A percentile compares a stretch with the other conserved stretches of the same genome.
Evolutionary conservation across 2,113 vertebrate genomes (phyloP).

Genomic region (Takifugu flavidus): DNA sequence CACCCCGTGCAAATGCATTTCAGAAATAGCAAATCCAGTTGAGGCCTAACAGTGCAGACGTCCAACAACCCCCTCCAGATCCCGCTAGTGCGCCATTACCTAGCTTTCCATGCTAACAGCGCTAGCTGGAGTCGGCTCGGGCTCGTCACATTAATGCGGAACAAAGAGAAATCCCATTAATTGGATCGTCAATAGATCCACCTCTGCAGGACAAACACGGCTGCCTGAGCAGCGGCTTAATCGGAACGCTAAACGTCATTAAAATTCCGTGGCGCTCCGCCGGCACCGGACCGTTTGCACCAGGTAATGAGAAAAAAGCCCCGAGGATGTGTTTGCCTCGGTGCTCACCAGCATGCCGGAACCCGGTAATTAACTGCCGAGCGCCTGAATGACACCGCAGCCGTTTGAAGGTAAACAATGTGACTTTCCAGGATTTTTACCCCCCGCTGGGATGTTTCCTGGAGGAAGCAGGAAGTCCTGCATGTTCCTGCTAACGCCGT

Average conservation of each 20-base stretch:
- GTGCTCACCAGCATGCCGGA: slow-evolving; percentile 46
- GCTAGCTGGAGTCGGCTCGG: too few relatives aligned
- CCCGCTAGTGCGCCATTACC: too few relatives aligned
- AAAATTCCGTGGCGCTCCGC: slow-evolving; percentile 46
- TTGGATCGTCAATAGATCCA: slow-evolving; percentile 59
- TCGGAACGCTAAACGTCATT: slow-evolving; percentile 68
- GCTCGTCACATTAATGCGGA: too few relatives aligned
- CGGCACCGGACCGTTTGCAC: slow-evolving; percentile 55
- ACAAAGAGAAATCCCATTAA: slow-evolving; percentile 19
- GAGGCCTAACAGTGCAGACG: too few relatives aligned
- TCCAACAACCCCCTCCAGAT: too few relatives aligned
- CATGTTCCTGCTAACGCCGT: too few relatives aligned
- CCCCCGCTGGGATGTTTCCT: slow-evolving; percentile 27
- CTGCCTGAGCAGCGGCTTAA: slow-evolving; percentile 45
- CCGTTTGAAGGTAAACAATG: slow-evolving; percentile 55
- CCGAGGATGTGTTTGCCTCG: slow-evolving; percentile 43
- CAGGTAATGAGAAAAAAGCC: slow-evolving; percentile 64
- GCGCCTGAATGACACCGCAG: slow-evolving; percentile 43
- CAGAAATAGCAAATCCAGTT: too few relatives aligned
- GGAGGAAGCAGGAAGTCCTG: too few relatives aligned
- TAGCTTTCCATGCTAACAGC: too few relatives aligned
- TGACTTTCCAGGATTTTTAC: slow-evolving; percentile 13
- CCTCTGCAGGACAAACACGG: slow-evolving; percentile 42
- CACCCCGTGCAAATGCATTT: too few relatives aligned
- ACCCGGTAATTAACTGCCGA: slow-evolving; percentile 67